Evolutionary conservation across 2,888 invertebrate genomes (phyloP).

Genomic region (Sinohyriopsis cumingii): DNA sequence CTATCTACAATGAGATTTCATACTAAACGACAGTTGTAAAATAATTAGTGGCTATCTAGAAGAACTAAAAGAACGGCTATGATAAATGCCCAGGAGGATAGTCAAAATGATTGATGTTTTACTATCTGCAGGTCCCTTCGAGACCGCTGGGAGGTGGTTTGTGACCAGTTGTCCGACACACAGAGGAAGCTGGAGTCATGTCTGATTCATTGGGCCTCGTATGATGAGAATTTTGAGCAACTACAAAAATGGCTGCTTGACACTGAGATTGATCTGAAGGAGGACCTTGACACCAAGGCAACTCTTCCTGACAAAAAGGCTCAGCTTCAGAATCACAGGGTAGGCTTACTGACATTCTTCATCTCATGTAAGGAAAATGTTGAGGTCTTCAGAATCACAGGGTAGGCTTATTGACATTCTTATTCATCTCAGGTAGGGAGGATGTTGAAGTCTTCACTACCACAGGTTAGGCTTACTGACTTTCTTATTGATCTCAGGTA

Average conservation of each 20-base stretch:
- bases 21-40: no score
- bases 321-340: slow-evolving; percentile 87
- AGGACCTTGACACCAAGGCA: slow-evolving; percentile 86
- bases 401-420: slow-evolving; percentile 51
- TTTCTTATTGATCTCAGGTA: not conserved
- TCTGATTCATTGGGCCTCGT: slow-evolving; percentile 93
- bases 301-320: slow-evolving; percentile 92
- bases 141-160: slow-evolving; percentile 73
- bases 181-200: slow-evolving; percentile 88
- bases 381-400: slow-evolving; percentile 83
- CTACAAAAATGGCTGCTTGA: slow-evolving; percentile 85
- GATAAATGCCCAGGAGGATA: not conserved
- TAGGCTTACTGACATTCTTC: slow-evolving; percentile 34
- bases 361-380: not conserved
- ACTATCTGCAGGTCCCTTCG: slow-evolving; percentile 38
- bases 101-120: not conserved
- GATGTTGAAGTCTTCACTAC: no score
- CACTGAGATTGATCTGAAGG: slow-evolving; percentile 82
- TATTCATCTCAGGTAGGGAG: no score
- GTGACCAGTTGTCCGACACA: slow-evolving; percentile 83
- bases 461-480: no score
- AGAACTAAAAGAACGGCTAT: no score
- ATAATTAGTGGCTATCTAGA: no score
- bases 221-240: slow-evolving; percentile 87
- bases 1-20: no score